A percentile compares a stretch with the other conserved stretches of the same genome.
These are phyloP conservation scores for Bombus breviceps DNA, from an alignment of 1,140 invertebrate species.

Conservation along the genomic window DNA sequence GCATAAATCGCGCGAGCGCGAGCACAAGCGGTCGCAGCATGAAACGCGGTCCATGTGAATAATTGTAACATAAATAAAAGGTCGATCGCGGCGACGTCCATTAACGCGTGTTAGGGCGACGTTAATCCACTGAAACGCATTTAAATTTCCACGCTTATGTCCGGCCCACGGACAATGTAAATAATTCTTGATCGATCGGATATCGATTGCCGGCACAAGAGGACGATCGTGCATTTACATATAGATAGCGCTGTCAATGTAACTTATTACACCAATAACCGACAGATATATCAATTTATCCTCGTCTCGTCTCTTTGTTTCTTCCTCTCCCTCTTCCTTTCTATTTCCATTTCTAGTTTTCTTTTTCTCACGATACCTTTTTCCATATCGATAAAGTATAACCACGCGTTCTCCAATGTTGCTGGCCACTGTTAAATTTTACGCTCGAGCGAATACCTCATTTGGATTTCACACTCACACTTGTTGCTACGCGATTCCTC, in stretches of 20 bases:
- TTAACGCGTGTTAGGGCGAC: slow-evolving; percentile 32
- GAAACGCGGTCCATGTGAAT: slow-evolving; percentile 7
- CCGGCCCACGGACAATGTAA: slow-evolving; percentile 28
- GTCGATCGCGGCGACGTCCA: neutral
- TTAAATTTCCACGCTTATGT: slow-evolving; percentile 29
- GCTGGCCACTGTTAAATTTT: too few relatives aligned
- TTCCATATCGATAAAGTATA: neutral
- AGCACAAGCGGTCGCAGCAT: neutral
- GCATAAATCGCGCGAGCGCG: slow-evolving; percentile 28
- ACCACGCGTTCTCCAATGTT: neutral
- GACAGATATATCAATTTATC: slow-evolving; percentile 47
- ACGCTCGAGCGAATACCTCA: too few relatives aligned
- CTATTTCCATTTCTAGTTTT: neutral
- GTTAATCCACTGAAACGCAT: slow-evolving; percentile 30
- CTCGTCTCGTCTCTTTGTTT: slow-evolving; percentile 5
- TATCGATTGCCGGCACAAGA: slow-evolving; percentile 46
- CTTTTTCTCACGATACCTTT: neutral
- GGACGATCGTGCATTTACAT: slow-evolving; percentile 56
- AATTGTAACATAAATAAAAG: slow-evolving; percentile 44
- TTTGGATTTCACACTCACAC: too few relatives aligned
- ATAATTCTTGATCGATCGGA: slow-evolving; percentile 60
- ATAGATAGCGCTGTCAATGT: slow-evolving; percentile 63
- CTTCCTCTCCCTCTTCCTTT: neutral
- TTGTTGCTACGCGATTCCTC: too few relatives aligned
- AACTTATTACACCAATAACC: slow-evolving; percentile 62